Conservation (phyloP, 2,113 vertebrate genomes). For the Chaetodon trifascialis region DNA sequence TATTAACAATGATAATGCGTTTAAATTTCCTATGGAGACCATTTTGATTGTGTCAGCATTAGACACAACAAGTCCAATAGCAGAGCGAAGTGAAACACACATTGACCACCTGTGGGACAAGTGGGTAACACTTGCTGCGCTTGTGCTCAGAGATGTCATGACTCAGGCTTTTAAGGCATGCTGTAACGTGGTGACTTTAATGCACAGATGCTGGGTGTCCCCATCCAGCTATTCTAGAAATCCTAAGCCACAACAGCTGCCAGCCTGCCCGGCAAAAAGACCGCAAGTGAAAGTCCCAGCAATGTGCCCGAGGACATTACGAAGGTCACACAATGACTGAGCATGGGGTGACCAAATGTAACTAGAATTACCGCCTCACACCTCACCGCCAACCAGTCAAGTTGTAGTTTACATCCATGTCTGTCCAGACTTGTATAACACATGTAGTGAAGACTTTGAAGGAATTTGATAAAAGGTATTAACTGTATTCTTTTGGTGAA, state of each 20-base stretch:
- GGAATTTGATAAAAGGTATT: no score
- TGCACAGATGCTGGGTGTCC: conserved; percentile 59
- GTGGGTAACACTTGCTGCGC: conserved; percentile 38
- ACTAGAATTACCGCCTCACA: no score
- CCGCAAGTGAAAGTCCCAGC: conserved; percentile 38
- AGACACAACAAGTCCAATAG: not conserved
- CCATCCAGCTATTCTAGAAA: conserved; percentile 62
- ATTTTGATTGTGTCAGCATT: not conserved
- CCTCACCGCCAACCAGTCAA: no score
- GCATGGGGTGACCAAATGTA: not conserved
- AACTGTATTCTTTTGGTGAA: no score
- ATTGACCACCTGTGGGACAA: conserved; percentile 41
- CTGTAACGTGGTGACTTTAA: conserved; percentile 41
- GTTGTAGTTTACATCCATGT: no score
- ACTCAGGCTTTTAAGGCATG: conserved; percentile 32
- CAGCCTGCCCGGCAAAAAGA: conserved; percentile 46
- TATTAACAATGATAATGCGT: not conserved
- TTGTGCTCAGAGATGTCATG: conserved; percentile 34
- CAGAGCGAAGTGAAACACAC: not conserved
- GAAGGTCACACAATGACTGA: conserved; percentile 14
- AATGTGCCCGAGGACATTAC: not conserved
- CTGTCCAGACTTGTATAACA: no score
- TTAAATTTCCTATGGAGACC: not conserved
- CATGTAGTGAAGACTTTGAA: no score
- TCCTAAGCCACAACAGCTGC: conserved; percentile 76